A percentile compares a stretch with the other conserved stretches of the same genome.
phyloP scores from a whole-genome alignment of 2,888 invertebrate species.

The Xylocampa areola region DNA sequence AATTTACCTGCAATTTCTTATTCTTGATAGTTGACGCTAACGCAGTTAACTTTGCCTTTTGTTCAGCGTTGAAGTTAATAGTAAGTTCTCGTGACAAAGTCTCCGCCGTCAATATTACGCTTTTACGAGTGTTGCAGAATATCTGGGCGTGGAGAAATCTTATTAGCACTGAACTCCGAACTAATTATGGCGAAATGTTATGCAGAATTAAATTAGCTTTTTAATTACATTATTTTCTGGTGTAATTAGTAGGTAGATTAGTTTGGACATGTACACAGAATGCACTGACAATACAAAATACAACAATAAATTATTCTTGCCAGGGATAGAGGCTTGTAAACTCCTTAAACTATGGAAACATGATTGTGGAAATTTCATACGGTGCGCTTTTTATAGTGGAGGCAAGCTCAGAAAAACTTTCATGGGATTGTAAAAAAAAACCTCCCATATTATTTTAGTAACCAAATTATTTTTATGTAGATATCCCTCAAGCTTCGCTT shows the following conservation, averaged over 20 bases:
- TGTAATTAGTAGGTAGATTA: slow-evolving; percentile 26
- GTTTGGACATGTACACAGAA: no score
- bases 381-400: no score
- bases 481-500: no score
- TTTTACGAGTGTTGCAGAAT: slow-evolving; percentile 94
- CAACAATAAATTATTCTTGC: no score
- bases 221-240: slow-evolving; percentile 8
- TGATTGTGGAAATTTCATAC: no score
- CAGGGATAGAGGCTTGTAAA: no score
- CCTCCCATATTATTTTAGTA: no score
- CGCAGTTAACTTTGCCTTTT: slow-evolving; percentile 86
- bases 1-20: slow-evolving; percentile 84
- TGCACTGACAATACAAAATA: no score
- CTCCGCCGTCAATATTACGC: slow-evolving; percentile 92
- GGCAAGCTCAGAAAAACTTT: no score
- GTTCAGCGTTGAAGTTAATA: slow-evolving; percentile 86
- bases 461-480: no score
- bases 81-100: slow-evolving; percentile 90
- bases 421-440: no score
- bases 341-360: no score
- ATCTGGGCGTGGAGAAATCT: slow-evolving; percentile 80
- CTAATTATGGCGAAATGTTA: slow-evolving; percentile 23
- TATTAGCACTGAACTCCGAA: slow-evolving; percentile 23
- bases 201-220: slow-evolving; percentile 13
- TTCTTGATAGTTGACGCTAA: slow-evolving; percentile 83